Conservation (phyloP, 2,113 vertebrate genomes). For the Dasypus novemcinctus region DNA sequence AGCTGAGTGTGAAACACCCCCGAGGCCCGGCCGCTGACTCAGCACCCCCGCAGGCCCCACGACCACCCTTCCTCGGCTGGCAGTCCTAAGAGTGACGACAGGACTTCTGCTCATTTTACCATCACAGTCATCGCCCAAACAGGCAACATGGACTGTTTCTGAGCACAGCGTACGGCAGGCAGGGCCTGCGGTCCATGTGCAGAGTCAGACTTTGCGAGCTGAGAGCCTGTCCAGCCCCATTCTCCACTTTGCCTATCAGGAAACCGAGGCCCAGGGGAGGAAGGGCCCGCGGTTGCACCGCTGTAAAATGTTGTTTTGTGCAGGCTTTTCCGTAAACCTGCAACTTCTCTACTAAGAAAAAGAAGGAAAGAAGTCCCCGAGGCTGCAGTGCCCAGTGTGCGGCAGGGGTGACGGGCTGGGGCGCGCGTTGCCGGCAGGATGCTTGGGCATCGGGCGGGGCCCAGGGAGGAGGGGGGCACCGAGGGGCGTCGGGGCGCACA, state of each 20-base stretch:
- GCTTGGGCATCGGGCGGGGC: too few species aligned
- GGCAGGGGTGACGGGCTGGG: too few species aligned
- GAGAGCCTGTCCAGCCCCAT: neutral
- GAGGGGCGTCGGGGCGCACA: neutral
- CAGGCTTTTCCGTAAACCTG: too few species aligned
- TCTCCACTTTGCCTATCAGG: rapidly evolving
- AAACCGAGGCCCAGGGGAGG: neutral
- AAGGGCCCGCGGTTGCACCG: neutral
- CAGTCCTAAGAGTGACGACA: rapidly evolving
- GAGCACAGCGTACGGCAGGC: neutral
- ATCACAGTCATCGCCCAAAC: rapidly evolving
- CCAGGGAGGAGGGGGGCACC: rapidly evolving
- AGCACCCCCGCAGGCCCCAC: neutral
- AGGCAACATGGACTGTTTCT: neutral
- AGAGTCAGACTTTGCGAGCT: rapidly evolving
- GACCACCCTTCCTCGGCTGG: neutral
- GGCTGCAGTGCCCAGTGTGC: too few species aligned
- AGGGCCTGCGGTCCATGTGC: too few species aligned
- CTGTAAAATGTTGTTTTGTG: too few species aligned
- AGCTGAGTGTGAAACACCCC: neutral
- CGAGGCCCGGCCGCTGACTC: neutral
- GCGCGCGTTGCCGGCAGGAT: rapidly evolving
- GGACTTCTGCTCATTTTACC: too few species aligned
- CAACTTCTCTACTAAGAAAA: too few species aligned
- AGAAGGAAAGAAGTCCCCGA: too few species aligned